Conservation (phyloP, 2,113 vertebrate genomes). For the Excalfactoria chinensis region DNA sequence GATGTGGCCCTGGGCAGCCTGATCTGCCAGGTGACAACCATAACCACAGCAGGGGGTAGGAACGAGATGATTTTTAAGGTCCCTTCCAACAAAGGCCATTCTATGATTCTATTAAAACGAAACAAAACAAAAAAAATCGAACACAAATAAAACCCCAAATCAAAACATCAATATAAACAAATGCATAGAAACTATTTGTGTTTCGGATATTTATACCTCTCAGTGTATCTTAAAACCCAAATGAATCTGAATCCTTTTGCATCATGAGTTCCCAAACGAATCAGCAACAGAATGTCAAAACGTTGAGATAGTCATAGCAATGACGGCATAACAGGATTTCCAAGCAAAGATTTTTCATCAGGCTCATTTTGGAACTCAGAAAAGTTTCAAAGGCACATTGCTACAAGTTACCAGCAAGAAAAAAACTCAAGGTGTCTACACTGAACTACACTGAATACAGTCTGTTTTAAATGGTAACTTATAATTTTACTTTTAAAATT, state of each 20-base stretch:
- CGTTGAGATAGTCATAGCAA: background rate
- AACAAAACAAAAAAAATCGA: background rate
- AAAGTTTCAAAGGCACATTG: background rate
- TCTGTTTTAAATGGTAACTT: conserved; percentile 63
- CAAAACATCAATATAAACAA: background rate
- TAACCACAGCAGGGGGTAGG: background rate
- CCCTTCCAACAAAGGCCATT: background rate
- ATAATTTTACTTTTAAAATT: conserved; percentile 60
- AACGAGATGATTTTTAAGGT: background rate
- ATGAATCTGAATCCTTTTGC: background rate
- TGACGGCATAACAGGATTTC: background rate
- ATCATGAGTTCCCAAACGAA: background rate
- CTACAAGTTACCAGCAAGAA: conserved; percentile 18
- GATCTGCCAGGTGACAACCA: background rate
- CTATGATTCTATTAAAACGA: background rate
- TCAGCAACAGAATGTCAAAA: background rate
- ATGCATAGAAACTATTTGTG: background rate
- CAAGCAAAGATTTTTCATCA: background rate
- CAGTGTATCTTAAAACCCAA: background rate
- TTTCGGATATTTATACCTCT: background rate
- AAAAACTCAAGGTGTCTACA: conserved; percentile 42
- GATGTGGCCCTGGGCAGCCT: background rate
- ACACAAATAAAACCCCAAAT: background rate
- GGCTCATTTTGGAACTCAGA: background rate
- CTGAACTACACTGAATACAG: conserved; percentile 36